Percentiles rank a stretch among this genome's conserved stretches.
These are phyloP conservation scores for Sorex araneus DNA, from an alignment of 2,113 vertebrate species.

Conservation along the genomic window DNA sequence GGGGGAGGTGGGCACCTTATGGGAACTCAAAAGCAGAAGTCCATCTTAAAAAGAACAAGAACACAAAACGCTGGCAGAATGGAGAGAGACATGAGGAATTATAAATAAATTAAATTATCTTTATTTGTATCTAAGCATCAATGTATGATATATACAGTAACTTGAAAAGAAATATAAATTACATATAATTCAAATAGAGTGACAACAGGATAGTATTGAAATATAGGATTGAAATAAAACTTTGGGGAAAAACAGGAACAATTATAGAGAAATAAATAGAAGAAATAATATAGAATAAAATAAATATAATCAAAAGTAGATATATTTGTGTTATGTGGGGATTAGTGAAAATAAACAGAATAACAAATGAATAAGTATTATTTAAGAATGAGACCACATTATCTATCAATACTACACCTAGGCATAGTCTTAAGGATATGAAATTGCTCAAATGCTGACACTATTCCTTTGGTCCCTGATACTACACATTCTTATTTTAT, in stretches of 20 bases:
- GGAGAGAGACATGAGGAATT: background rate
- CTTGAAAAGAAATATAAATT: constrained; percentile 1
- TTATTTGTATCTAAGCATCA: background rate
- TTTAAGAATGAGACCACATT: too few relatives aligned
- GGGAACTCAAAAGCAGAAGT: background rate
- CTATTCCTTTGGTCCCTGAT: too few relatives aligned
- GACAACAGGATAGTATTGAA: background rate
- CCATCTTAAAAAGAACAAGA: background rate
- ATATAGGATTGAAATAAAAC: background rate
- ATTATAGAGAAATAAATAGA: background rate
- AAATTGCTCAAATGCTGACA: background rate
- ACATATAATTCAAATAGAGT: background rate
- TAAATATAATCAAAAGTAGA: background rate
- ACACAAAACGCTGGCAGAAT: background rate
- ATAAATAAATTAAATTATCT: background rate
- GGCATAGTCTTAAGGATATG: too few relatives aligned
- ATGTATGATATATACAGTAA: background rate
- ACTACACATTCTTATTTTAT: too few relatives aligned
- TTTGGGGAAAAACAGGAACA: background rate
- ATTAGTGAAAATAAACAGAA: background rate
- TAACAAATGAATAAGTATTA: background rate
- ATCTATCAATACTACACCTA: too few relatives aligned
- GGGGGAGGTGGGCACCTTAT: background rate
- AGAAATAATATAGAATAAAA: constrained; percentile 18
- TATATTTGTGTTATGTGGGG: background rate